phyloP scores from a whole-genome alignment of 1,140 invertebrate species.

The Bombus huntii region DNA sequence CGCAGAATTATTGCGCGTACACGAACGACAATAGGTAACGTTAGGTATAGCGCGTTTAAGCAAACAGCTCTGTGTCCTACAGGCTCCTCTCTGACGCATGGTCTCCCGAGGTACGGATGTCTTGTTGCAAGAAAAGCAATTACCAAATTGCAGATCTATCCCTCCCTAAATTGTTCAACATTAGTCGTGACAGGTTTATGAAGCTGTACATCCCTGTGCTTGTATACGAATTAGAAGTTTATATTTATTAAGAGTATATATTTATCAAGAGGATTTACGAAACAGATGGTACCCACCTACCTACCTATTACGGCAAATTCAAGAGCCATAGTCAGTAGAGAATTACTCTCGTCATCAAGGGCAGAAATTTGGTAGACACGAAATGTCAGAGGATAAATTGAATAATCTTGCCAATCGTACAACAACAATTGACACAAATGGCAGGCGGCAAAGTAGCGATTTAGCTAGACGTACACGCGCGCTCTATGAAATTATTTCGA shows the following conservation, averaged over 20 bases:
- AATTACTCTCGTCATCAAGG: neutral
- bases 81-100: neutral
- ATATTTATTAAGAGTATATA: neutral
- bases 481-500: slow-evolving; percentile 44
- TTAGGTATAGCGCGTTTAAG: neutral
- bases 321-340: too few species aligned
- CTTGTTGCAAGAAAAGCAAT: slow-evolving; percentile 33
- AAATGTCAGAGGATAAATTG: slow-evolving; percentile 21
- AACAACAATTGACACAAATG: slow-evolving; percentile 34
- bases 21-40: slow-evolving; percentile 23
- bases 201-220: neutral
- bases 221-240: too few species aligned
- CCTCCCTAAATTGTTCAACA: neutral
- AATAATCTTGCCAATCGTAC: slow-evolving; percentile 28
- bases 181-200: slow-evolving; percentile 4
- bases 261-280: neutral
- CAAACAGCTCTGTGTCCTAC: slow-evolving; percentile 4
- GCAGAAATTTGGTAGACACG: neutral
- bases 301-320: neutral
- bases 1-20: slow-evolving; percentile 43
- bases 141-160: slow-evolving; percentile 14
- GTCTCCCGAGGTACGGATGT: neutral
- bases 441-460: slow-evolving; percentile 28
- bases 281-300: neutral
- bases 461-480: neutral